phyloP scores from a whole-genome alignment of 2,888 invertebrate genomes.

The Osmoderma eremita region DNA sequence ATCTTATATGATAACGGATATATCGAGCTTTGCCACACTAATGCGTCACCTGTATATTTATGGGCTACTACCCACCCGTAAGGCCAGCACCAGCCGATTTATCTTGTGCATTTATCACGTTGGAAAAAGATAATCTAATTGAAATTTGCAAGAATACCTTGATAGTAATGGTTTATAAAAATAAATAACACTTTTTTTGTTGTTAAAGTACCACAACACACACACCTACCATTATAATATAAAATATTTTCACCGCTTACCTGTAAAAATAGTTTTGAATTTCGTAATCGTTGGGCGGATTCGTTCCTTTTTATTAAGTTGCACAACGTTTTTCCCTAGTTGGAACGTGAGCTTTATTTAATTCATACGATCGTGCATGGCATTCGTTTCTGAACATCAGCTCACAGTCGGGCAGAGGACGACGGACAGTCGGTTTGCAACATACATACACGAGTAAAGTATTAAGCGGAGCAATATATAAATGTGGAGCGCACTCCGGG shows the following conservation, averaged over 20 bases:
- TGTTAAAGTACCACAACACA: constrained; percentile 21
- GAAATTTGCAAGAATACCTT: too few relatives aligned
- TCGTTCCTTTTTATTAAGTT: constrained; percentile 27
- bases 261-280: constrained; percentile 28
- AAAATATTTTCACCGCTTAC: constrained; percentile 3
- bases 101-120: too few relatives aligned
- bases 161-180: background rate
- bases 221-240: constrained; percentile 4
- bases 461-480: constrained; percentile 32
- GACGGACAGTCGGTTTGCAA: too few relatives aligned
- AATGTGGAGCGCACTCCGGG: constrained; percentile 44
- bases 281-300: constrained; percentile 23
- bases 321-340: constrained; percentile 24
- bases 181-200: background rate
- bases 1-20: too few relatives aligned
- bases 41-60: too few relatives aligned
- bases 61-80: too few relatives aligned
- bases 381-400: constrained; percentile 33
- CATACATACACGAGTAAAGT: constrained; percentile 10
- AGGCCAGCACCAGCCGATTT: too few relatives aligned
- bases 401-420: too few relatives aligned
- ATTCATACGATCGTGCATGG: constrained; percentile 33
- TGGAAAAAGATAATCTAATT: too few relatives aligned
- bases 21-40: too few relatives aligned
- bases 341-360: constrained; percentile 32